Conservation (phyloP, 2,113 vertebrate species). For the Sclerurus mexicanus region DNA sequence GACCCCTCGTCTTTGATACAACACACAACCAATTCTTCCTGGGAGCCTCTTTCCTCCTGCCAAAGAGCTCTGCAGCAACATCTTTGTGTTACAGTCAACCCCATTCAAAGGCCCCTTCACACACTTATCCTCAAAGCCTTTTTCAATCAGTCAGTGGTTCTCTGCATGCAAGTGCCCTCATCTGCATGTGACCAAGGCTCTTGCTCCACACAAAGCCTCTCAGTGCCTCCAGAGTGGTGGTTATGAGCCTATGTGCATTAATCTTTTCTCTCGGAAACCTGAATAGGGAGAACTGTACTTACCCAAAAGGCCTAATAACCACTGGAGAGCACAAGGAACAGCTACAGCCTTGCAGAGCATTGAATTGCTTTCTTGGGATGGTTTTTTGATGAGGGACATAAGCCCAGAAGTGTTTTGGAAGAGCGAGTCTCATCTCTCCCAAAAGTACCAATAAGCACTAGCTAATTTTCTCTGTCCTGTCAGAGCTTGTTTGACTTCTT, state of each 20-base stretch:
- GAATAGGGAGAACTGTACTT: background rate
- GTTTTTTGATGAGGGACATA: background rate
- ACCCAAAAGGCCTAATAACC: background rate
- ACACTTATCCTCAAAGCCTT: background rate
- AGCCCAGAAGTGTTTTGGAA: background rate
- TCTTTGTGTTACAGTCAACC: background rate
- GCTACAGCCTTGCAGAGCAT: background rate
- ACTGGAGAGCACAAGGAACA: fast-evolving
- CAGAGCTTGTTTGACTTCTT: background rate
- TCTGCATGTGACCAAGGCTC: background rate
- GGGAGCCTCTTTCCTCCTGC: background rate
- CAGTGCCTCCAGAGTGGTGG: background rate
- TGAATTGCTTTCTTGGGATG: background rate
- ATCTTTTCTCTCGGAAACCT: background rate
- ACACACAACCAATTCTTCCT: background rate
- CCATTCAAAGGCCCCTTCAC: background rate
- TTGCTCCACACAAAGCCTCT: background rate
- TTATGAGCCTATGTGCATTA: background rate
- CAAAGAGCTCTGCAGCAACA: background rate
- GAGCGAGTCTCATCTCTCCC: background rate
- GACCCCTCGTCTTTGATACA: background rate
- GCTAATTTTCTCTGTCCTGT: background rate
- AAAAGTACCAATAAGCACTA: background rate
- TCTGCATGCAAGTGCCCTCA: background rate
- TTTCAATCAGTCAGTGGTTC: background rate